These are phyloP conservation scores for Tetranychus piercei DNA, from an alignment of 2,888 invertebrate genomes.

Conservation along the genomic window DNA sequence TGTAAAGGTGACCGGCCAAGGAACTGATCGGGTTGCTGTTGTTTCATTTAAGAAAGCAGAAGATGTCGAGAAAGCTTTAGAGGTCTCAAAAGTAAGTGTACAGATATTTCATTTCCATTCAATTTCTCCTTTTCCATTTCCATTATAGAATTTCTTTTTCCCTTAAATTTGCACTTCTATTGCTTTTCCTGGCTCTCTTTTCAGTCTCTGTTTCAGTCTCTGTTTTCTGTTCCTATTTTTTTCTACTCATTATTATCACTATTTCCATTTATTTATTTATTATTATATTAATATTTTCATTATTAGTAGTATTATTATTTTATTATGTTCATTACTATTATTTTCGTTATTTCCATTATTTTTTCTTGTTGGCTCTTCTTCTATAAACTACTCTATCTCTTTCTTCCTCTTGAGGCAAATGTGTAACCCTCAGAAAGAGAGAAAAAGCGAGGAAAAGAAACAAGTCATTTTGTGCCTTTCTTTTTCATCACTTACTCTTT, in stretches of 20 bases:
- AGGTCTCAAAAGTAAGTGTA: conserved; percentile 52
- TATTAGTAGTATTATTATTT: neutral
- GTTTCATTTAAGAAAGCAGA: conserved; percentile 92
- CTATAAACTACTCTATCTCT: neutral
- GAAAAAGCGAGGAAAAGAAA: neutral
- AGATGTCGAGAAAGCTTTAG: conserved; percentile 85
- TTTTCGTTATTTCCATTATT: neutral
- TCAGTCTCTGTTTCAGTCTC: neutral
- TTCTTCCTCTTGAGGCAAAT: conserved; percentile 4
- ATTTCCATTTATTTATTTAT: conserved; percentile 1
- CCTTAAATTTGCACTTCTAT: neutral
- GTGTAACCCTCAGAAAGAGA: neutral
- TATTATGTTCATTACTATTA: neutral
- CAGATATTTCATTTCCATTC: neutral
- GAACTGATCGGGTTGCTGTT: conserved; percentile 74
- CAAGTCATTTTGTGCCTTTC: neutral
- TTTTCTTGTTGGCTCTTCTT: neutral
- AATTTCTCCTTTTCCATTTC: neutral
- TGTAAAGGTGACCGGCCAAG: conserved; percentile 80
- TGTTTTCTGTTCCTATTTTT: neutral
- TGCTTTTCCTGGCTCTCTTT: neutral
- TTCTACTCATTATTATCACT: neutral
- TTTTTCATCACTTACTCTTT: neutral
- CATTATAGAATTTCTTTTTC: neutral
- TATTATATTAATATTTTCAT: neutral